Evolutionary conservation across 2,113 vertebrate genomes (phyloP).

Genomic region (Urocynchramus pylzowi): DNA sequence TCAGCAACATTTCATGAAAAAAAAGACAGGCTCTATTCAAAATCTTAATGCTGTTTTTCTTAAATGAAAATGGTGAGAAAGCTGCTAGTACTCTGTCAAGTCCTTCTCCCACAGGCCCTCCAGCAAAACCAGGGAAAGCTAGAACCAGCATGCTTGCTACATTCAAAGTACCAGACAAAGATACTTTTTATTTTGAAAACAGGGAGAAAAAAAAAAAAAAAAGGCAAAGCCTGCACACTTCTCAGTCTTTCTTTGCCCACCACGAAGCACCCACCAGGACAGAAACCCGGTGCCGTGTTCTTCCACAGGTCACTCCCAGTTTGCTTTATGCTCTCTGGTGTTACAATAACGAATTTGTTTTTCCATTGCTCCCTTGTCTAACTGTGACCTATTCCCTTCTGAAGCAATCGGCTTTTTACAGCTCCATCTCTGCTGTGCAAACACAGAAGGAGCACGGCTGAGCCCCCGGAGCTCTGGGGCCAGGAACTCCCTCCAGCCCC

Average conservation of each 20-base stretch:
- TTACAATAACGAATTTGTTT: conserved; percentile 38
- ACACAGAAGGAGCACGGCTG: background rate
- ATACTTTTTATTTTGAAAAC: conserved; percentile 28
- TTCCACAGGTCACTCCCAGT: conserved; percentile 14
- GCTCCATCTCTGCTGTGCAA: background rate
- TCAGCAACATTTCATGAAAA: background rate
- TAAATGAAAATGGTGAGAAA: background rate
- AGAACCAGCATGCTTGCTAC: background rate
- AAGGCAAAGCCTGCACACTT: background rate
- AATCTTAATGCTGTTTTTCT: background rate
- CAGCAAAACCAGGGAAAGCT: conserved; percentile 20
- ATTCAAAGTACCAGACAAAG: conserved; percentile 12
- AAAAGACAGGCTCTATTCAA: background rate
- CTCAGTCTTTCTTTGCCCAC: background rate
- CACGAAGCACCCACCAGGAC: background rate
- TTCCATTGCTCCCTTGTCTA: conserved; percentile 1
- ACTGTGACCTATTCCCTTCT: background rate
- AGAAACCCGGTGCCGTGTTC: background rate
- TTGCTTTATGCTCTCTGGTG: conserved; percentile 20
- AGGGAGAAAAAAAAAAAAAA: background rate
- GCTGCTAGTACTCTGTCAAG: background rate
- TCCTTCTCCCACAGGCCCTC: conserved; percentile 3
- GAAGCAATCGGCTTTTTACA: background rate
- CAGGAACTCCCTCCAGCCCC: background rate
- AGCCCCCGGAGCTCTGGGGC: background rate